Base-by-base conservation (phyloP, 2,888 invertebrate species). In the Drosophila pegasa region DNA sequence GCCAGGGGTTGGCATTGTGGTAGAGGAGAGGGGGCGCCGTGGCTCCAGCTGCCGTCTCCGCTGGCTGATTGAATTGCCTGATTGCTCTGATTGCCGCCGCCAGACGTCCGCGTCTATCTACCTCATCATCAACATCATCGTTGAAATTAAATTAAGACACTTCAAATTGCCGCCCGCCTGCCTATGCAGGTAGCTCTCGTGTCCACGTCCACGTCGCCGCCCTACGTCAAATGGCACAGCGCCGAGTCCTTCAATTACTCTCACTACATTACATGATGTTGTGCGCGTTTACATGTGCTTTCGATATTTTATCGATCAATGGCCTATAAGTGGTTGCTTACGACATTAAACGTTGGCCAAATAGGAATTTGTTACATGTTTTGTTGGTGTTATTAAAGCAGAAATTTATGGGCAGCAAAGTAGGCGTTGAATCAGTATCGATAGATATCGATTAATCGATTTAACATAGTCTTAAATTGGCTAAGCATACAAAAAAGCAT, bases 1-100 rank as follows among this genome's bases (percentile, higher is more conserved):
- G 8, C 31, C 8, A 12, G 14, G 38, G 6, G 25, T 45, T 20
- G 35, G 20, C 16, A 31, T n/a, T 27, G 35, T n/a, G 10, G n/a
- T n/a, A n/a, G 25, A 25, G 6, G 25, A 6, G 6, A 25, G 25
- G 25, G 25, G 25, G 25, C 3, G 25, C n/a, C n/a, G 25, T 4
- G 31, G 20, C 33, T 3, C 12, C 14, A 56, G 63, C 63, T 54
- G 57, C 43, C 56, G 65, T 74, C 71, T 63, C 71, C 43, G 71
- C 58, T 74, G 72, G 70, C 71, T 85, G 85, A 83, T 85, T 82
- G 82, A 83, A 83, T 85, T 80, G 80, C 82, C 80, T 80, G 83
- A 83, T 83, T 84, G 80, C 82, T 75, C 80, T 81, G 84, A 83
- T 83, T 85, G 82, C 78, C 70, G 78, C 77, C 71, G 71, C 65